Conservation (phyloP, 2,888 invertebrate genomes). For the Catocala sponsa region DNA sequence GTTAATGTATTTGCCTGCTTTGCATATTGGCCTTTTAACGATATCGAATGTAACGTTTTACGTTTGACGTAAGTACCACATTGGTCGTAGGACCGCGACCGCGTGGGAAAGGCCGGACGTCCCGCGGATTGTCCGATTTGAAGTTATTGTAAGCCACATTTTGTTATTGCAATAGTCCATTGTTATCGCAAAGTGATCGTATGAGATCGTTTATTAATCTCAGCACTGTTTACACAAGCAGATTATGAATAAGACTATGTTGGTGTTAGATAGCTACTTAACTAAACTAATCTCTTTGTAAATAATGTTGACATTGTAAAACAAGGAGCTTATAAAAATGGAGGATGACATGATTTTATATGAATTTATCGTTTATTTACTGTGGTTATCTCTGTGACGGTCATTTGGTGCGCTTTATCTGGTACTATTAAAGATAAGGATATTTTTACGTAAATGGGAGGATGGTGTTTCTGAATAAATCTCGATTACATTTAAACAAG, state of each 20-base stretch:
- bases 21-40: constrained; percentile 78
- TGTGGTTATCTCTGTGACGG: constrained; percentile 2
- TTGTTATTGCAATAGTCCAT: constrained; percentile 40
- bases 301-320: constrained; percentile 35
- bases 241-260: constrained; percentile 41
- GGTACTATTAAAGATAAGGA: neutral
- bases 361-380: constrained; percentile 10
- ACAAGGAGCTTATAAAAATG: constrained; percentile 27
- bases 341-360: constrained; percentile 12
- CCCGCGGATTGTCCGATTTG: constrained; percentile 51
- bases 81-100: constrained; percentile 66
- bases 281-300: constrained; percentile 30
- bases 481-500: too few species aligned
- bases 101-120: constrained; percentile 77
- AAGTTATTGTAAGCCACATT: constrained; percentile 54
- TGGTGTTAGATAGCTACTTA: constrained; percentile 43
- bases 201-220: constrained; percentile 41
- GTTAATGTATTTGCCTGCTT: constrained; percentile 71
- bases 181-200: constrained; percentile 43
- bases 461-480: too few species aligned
- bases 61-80: constrained; percentile 57
- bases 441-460: neutral
- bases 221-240: constrained; percentile 35
- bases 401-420: too few species aligned
- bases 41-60: constrained; percentile 62